These are phyloP conservation scores for Apotomis capreana DNA, from an alignment of 2,888 invertebrate genomes.

Conservation along the genomic window DNA sequence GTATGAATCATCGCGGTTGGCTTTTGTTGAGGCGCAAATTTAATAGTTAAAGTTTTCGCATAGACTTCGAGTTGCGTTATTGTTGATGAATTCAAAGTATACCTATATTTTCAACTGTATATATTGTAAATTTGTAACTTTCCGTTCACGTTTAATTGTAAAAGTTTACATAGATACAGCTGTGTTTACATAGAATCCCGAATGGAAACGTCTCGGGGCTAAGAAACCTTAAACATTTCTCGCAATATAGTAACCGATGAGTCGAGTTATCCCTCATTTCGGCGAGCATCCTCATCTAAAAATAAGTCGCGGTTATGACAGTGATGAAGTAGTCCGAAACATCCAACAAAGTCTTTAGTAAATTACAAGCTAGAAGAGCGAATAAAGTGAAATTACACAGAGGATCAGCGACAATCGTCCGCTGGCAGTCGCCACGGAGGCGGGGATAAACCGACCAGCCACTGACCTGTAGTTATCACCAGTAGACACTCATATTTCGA, in stretches of 20 bases:
- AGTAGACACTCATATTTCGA: conserved; percentile 60
- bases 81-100: conserved; percentile 3
- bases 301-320: conserved; percentile 34
- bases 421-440: conserved; percentile 17
- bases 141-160: conserved; percentile 4
- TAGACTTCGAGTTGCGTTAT: conserved; percentile 23
- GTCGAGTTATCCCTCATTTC: conserved; percentile 27
- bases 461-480: conserved; percentile 58
- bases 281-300: conserved; percentile 27
- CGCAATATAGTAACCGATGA: conserved; percentile 8
- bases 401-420: conserved; percentile 35
- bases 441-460: conserved; percentile 38
- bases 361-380: conserved; percentile 2
- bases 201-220: not conserved
- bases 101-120: not conserved
- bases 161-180: not conserved
- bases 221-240: conserved; percentile 1
- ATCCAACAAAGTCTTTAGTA: conserved; percentile 23
- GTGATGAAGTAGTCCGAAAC: conserved; percentile 27
- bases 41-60: conserved; percentile 40
- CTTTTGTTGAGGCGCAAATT: conserved; percentile 41
- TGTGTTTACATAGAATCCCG: not conserved
- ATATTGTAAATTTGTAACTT: not conserved
- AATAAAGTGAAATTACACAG: conserved; percentile 19
- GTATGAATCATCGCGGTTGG: conserved; percentile 42